Base-by-base conservation (phyloP, 2,888 invertebrate species). In the Drosophila neotestacea region DNA sequence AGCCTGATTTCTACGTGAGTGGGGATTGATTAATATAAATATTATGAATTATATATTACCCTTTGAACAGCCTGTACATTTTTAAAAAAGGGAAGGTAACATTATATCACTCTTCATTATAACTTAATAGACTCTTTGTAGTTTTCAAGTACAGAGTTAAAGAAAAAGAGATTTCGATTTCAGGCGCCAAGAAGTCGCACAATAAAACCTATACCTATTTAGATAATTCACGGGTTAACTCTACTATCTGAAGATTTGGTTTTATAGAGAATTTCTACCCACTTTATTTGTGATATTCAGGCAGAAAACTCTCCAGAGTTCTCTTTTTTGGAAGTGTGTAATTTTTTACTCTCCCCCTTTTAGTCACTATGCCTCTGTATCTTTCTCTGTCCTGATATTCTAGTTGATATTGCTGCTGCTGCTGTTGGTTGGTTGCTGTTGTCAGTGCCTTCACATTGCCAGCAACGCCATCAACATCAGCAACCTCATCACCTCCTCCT, bases 401-500 rank as follows among this genome's bases (percentile, higher is more conserved):
- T 13, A 30, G 30, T 30, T 47, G 47, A n/a, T 13, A n/a, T 11
- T 48, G 32, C 13, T 55, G 63, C 59, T 74, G 36, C 22, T 61
- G 41, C 30, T 60, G 47, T 34, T 13, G 46, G n/a, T 41, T 22
- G 22, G 22, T 22, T 22, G 22, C 22, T 22, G 22, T 22, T 81
- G 88, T 85, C 84, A 85, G 66, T 79, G 71, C 55, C 81, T 72
- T 73, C 65, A 69, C 66, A 54, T 62, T 64, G 56, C 61, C 81
- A 84, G 52, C 52, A 52, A 54, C 77, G 79, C 85, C 89, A 89
- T 84, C 87, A 89, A 78, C 69, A 85, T 70, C 79, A 77, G 84
- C 77, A 70, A 55, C 81, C 80, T 56, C 77, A 65, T 70, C 76
- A 65, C 55, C 80, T 64, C 76, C 59, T 69, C 32, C 52, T 36